phyloP scores from a whole-genome alignment of 2,888 invertebrate species.

The Imbricaverruca yamaguchii region DNA sequence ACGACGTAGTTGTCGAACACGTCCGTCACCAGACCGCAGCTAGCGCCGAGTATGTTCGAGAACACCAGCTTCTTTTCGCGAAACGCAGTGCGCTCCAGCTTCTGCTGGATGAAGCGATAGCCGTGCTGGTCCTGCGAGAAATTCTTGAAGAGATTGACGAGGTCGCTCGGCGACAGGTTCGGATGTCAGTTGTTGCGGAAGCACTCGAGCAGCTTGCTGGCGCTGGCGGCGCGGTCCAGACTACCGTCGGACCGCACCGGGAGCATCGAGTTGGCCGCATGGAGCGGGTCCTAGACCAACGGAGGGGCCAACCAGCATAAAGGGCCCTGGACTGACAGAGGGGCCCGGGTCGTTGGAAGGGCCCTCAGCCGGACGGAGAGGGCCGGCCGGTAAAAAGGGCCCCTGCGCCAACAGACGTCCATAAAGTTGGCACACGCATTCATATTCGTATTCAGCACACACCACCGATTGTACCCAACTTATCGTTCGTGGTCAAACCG shows the following conservation, averaged over 20 bases:
- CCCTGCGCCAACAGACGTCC: too few relatives aligned
- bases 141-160: slow-evolving; percentile 96
- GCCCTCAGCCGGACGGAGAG: too few relatives aligned
- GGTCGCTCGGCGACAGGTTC: slow-evolving; percentile 67
- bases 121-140: slow-evolving; percentile 99
- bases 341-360: too few relatives aligned
- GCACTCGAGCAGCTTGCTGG: slow-evolving; percentile 89
- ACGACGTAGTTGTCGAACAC: slow-evolving; percentile 99
- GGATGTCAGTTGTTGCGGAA: slow-evolving; percentile 65
- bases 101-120: slow-evolving; percentile 98
- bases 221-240: slow-evolving; percentile 51
- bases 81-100: slow-evolving; percentile 89
- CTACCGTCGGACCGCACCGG: slow-evolving; percentile 40
- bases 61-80: slow-evolving; percentile 97
- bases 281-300: slow-evolving; percentile 42
- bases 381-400: too few relatives aligned
- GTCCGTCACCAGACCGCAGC: slow-evolving; percentile 94
- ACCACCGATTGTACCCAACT: too few relatives aligned
- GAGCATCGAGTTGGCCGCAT: slow-evolving; percentile 58
- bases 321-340: too few relatives aligned
- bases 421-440: too few relatives aligned
- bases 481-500: too few relatives aligned
- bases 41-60: slow-evolving; percentile 88
- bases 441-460: too few relatives aligned
- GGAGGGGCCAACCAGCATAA: too few relatives aligned